These are phyloP conservation scores for Oxytorus armatus DNA, from an alignment of 2,888 invertebrate genomes.

Conservation along the genomic window DNA sequence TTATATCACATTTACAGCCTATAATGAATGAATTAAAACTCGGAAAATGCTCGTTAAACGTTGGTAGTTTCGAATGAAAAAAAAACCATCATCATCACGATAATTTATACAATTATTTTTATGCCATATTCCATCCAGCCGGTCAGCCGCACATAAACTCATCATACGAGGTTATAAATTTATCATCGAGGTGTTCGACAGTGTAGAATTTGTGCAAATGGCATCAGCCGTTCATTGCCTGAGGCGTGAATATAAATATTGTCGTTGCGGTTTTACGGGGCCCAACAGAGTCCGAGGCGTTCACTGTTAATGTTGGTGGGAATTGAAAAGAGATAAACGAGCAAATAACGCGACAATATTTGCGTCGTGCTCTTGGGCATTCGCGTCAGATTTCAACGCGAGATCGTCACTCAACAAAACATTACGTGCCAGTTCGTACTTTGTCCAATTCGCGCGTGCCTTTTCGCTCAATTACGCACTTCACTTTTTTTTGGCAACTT, in stretches of 20 bases:
- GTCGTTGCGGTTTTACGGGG: not conserved
- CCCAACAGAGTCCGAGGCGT: not conserved
- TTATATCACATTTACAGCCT: no score
- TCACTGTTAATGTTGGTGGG: not conserved
- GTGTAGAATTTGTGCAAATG: not conserved
- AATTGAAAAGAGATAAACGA: constrained; percentile 43
- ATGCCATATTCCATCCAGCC: no score
- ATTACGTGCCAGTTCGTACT: constrained; percentile 51
- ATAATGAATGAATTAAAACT: no score
- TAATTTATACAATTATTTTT: no score
- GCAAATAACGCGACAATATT: constrained; percentile 59
- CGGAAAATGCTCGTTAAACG: no score
- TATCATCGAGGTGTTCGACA: no score
- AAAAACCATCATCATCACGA: not conserved
- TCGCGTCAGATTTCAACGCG: constrained; percentile 60
- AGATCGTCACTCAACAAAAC: constrained; percentile 37
- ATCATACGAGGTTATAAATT: not conserved
- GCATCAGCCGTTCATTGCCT: not conserved
- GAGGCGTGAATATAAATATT: not conserved
- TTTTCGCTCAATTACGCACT: constrained; percentile 1
- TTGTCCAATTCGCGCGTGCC: constrained; percentile 38
- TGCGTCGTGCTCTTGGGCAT: constrained; percentile 61
- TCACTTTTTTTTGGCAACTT: not conserved
- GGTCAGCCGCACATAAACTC: not conserved
- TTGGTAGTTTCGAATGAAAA: no score